phyloP scores from a whole-genome alignment of 2,888 invertebrate genomes.

The Pantelozetes paolii region DNA sequence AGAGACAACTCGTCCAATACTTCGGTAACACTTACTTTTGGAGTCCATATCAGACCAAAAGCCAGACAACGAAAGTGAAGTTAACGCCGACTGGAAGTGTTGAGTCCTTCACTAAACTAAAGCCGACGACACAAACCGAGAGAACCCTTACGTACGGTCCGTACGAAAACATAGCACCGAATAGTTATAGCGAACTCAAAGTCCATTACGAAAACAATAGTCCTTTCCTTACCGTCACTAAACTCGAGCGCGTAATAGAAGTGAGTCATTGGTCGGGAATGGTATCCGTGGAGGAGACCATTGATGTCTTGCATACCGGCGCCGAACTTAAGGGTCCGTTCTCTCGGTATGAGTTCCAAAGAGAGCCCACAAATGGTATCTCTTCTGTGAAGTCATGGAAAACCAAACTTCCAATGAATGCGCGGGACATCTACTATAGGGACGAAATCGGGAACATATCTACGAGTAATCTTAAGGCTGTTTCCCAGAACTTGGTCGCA shows the following conservation, averaged over 20 bases:
- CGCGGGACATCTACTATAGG: conserved; percentile 91
- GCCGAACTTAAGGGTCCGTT: conserved; percentile 83
- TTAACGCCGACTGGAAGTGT: conserved; percentile 68
- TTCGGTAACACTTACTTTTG: conserved; percentile 76
- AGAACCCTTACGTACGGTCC: conserved; percentile 83
- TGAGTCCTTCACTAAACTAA: conserved; percentile 74
- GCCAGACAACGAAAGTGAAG: conserved; percentile 75
- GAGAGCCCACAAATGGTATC: conserved; percentile 79
- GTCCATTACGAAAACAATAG: conserved; percentile 94
- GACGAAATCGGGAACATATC: conserved; percentile 99
- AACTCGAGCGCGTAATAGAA: conserved; percentile 80
- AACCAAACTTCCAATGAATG: conserved; percentile 69
- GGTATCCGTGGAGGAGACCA: conserved; percentile 90
- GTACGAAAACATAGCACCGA: conserved; percentile 66
- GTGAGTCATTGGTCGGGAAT: conserved; percentile 96
- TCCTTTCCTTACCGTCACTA: conserved; percentile 89
- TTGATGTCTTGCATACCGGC: conserved; percentile 87
- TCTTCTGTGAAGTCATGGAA: conserved; percentile 88
- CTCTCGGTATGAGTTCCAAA: conserved; percentile 94
- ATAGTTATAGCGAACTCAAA: conserved; percentile 54
- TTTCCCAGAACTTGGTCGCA: conserved; percentile 87
- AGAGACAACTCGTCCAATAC: conserved; percentile 86
- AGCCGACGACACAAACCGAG: conserved; percentile 73
- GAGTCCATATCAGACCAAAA: conserved; percentile 71
- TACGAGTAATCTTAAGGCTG: conserved; percentile 82